phyloP scores from a whole-genome alignment of 2,888 invertebrate species.

The Tricholauxania praeusta region DNA sequence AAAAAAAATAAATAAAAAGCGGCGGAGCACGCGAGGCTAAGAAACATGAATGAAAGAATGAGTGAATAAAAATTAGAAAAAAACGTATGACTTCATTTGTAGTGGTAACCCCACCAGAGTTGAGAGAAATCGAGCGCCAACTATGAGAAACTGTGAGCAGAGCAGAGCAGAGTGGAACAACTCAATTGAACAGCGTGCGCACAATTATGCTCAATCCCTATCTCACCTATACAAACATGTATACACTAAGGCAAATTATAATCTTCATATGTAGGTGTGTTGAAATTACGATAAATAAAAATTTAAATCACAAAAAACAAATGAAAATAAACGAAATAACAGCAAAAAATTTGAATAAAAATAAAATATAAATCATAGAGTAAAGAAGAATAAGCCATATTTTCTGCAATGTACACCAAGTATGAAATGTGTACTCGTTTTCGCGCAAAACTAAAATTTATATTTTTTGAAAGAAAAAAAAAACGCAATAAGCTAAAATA shows the following conservation, averaged over 20 bases:
- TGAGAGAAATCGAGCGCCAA: too few relatives aligned
- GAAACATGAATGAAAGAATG: conserved; percentile 29
- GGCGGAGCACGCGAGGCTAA: conserved; percentile 5
- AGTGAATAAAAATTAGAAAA: conserved; percentile 13
- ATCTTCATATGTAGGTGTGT: conserved; percentile 18
- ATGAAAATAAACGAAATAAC: conserved; percentile 11
- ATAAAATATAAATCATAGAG: conserved; percentile 22
- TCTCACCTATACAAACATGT: not conserved
- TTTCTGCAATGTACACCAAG: not conserved
- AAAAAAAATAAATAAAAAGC: not conserved
- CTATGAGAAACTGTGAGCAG: too few relatives aligned
- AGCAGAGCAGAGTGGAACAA: too few relatives aligned
- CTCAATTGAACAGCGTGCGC: too few relatives aligned
- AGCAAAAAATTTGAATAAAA: conserved; percentile 28
- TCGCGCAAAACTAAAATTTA: too few relatives aligned
- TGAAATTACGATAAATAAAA: not conserved
- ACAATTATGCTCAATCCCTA: too few relatives aligned
- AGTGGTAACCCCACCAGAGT: too few relatives aligned
- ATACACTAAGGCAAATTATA: conserved; percentile 36
- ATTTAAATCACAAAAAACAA: not conserved
- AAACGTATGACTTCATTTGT: not conserved
- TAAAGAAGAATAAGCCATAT: conserved; percentile 24
- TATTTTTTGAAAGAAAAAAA: too few relatives aligned
- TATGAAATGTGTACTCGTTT: too few relatives aligned
- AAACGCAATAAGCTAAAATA: too few relatives aligned